Percentiles rank a stretch among this genome's conserved stretches.
These are phyloP conservation scores for Crax fasciolata DNA, from an alignment of 2,797 vertebrate genomes.

Conservation along the genomic window DNA sequence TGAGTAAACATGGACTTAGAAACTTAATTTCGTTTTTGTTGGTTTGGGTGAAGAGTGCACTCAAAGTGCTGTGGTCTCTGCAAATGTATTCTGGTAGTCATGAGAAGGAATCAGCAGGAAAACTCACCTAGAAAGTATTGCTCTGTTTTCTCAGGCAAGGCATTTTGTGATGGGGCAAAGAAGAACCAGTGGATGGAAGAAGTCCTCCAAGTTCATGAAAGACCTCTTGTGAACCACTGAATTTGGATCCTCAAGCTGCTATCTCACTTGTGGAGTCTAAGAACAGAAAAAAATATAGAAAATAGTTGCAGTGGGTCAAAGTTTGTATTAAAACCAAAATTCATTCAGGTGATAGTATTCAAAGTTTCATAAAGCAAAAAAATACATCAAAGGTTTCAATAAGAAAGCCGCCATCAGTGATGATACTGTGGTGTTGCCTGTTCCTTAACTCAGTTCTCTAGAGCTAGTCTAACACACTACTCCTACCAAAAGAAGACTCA, in stretches of 20 bases:
- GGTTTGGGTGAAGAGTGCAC: not conserved
- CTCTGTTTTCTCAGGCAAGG: conserved; percentile 43
- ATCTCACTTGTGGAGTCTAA: not conserved
- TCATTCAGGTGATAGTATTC: not conserved
- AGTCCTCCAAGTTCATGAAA: conserved; percentile 84
- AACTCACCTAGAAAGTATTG: conserved; percentile 74
- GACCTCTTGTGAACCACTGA: conserved; percentile 61
- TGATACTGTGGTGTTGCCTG: not conserved
- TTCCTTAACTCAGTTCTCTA: not conserved
- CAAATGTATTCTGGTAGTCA: not conserved
- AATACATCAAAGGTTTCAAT: not conserved
- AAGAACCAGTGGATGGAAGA: conserved; percentile 68
- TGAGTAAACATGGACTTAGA: not conserved
- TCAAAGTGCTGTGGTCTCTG: not conserved
- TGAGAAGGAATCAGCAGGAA: not conserved
- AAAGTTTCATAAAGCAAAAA: not conserved
- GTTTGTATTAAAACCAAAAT: not conserved
- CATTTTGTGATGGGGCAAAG: conserved; percentile 67
- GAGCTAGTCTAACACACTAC: not conserved
- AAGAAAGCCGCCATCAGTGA: not conserved
- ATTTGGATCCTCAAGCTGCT: conserved; percentile 62
- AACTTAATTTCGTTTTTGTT: not conserved
- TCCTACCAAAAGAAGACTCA: not conserved
- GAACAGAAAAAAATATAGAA: not conserved
- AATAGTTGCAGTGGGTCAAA: not conserved